These are phyloP conservation scores for Triplophysa siluroides DNA, from an alignment of 2,113 vertebrate genomes.

Conservation along the genomic window DNA sequence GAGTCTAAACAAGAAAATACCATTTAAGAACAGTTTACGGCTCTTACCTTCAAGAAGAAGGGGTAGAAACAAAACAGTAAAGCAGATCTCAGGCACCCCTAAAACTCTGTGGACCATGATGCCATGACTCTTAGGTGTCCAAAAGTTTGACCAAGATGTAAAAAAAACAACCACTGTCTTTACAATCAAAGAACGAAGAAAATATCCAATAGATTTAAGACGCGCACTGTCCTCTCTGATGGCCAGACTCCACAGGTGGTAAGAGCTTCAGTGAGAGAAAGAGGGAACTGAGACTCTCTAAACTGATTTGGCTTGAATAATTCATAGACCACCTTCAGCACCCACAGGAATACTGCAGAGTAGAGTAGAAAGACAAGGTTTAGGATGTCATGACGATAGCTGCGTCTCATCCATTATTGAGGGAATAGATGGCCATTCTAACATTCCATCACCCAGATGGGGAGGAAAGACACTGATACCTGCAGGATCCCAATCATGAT, in stretches of 20 bases:
- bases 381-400: constrained; percentile 55
- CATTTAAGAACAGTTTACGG: not conserved
- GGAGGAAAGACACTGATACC: constrained; percentile 10
- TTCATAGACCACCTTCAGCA: constrained; percentile 43
- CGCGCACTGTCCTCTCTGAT: not conserved
- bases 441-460: constrained; percentile 29
- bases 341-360: constrained; percentile 38
- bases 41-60: constrained; percentile 57
- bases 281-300: constrained; percentile 42
- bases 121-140: constrained; percentile 56
- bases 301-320: constrained; percentile 63
- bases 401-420: constrained; percentile 57
- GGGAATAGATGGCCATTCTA: constrained; percentile 39
- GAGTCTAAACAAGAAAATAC: not conserved
- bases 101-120: constrained; percentile 57
- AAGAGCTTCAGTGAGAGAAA: constrained; percentile 20
- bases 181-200: constrained; percentile 1
- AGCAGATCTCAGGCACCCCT: constrained; percentile 43
- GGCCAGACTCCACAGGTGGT: constrained; percentile 4
- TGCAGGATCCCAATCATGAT: not conserved
- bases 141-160: constrained; percentile 25
- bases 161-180: constrained; percentile 2
- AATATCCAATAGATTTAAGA: constrained; percentile 11
- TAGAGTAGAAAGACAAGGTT: constrained; percentile 49
- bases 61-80: constrained; percentile 40